A percentile compares a stretch with the other conserved stretches of the same genome.
Evolutionary conservation across 2,797 vertebrate genomes (phyloP).

Genomic region (Leuciscus waleckii): DNA sequence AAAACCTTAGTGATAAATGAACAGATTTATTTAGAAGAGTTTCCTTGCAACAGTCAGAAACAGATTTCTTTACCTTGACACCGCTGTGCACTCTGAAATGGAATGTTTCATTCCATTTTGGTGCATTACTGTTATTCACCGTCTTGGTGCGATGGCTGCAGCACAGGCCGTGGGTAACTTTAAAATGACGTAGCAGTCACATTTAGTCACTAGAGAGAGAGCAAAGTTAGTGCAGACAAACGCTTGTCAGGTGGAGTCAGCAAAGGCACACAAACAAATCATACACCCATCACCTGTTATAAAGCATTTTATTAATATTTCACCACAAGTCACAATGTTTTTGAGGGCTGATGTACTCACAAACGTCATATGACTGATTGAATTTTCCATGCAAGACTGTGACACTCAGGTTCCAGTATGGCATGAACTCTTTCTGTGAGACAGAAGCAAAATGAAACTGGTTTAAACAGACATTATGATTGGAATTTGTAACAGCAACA

Average conservation of each 20-base stretch:
- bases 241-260: background rate
- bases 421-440: conserved; percentile 60
- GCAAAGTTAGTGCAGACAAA: background rate
- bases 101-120: conserved; percentile 87
- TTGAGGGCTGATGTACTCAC: conserved; percentile 66
- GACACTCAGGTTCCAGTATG: conserved; percentile 75
- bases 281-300: background rate
- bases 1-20: background rate
- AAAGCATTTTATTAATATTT: background rate
- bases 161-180: conserved; percentile 82
- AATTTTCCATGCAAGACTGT: conserved; percentile 77
- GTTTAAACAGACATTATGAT: background rate
- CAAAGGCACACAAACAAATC: background rate
- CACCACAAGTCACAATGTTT: background rate
- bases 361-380: conserved; percentile 70
- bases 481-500: background rate
- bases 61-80: conserved; percentile 78
- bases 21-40: background rate
- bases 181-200: conserved; percentile 83
- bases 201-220: conserved; percentile 73
- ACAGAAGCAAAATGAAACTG: background rate
- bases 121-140: conserved; percentile 75
- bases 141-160: conserved; percentile 75
- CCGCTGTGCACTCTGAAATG: conserved; percentile 77
- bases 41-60: conserved; percentile 2